Conservation (phyloP, 2,113 vertebrate species). For the Theristicus caerulescens region DNA sequence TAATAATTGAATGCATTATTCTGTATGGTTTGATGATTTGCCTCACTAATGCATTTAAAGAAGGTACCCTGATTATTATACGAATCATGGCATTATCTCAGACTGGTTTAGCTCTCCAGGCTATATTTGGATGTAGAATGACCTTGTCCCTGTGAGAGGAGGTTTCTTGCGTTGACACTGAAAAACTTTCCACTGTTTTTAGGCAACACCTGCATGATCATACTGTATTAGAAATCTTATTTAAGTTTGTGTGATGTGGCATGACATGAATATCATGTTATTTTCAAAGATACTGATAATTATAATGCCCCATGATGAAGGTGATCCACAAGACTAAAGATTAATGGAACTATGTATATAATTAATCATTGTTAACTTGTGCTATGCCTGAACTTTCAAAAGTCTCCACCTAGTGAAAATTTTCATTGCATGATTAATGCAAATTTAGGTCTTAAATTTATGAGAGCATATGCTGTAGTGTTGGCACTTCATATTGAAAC, state of each 20-base stretch:
- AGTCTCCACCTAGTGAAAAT: background rate
- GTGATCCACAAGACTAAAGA: background rate
- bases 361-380: background rate
- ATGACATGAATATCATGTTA: background rate
- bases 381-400: background rate
- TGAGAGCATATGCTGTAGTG: background rate
- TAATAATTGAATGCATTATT: background rate
- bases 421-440: background rate
- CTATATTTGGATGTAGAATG: background rate
- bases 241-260: background rate
- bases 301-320: background rate
- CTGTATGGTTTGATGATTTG: background rate
- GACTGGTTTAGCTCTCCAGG: background rate
- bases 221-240: background rate
- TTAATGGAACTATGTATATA: background rate
- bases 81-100: slow-evolving; percentile 1
- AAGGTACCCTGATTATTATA: slow-evolving; percentile 20
- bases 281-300: background rate
- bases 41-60: slow-evolving; percentile 49
- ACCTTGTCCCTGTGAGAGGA: background rate
- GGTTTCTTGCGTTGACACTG: background rate
- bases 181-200: background rate
- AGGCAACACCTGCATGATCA: background rate
- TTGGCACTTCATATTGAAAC: background rate
- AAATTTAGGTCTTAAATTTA: background rate